Evolutionary conservation across 2,797 vertebrate species (phyloP).

Genomic region (Rhynchotus rufescens): DNA sequence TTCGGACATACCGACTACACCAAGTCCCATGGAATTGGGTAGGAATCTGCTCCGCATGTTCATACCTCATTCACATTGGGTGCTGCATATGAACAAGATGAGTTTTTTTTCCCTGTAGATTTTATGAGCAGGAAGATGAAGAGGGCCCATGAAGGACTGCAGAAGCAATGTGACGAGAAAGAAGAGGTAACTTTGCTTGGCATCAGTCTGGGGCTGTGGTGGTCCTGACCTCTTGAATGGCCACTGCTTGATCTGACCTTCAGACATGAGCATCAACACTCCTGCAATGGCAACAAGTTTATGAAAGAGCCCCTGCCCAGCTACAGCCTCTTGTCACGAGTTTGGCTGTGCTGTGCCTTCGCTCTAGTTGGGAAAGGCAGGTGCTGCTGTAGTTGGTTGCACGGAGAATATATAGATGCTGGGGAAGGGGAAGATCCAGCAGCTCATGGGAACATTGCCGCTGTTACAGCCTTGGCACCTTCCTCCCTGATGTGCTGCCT

Average conservation of each 20-base stretch:
- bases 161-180: slow-evolving; percentile 68
- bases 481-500: neutral
- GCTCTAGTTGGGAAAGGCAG: neutral
- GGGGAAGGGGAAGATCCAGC: neutral
- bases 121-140: neutral
- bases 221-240: neutral
- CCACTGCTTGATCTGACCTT: neutral
- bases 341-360: neutral
- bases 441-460: neutral
- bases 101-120: neutral
- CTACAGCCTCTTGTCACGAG: neutral
- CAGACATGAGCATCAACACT: neutral
- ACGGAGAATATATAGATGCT: neutral
- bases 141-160: slow-evolving; percentile 41
- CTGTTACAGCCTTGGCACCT: neutral
- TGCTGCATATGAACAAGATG: neutral
- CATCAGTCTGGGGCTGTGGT: neutral
- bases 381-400: neutral
- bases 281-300: neutral
- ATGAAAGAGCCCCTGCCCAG: accelerated
- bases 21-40: slow-evolving; percentile 45
- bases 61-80: neutral
- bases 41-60: neutral
- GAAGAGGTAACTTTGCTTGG: slow-evolving; percentile 67
- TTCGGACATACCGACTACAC: accelerated